Base-by-base conservation (phyloP, 2,797 vertebrate genomes). In the Microchirus variegatus region DNA sequence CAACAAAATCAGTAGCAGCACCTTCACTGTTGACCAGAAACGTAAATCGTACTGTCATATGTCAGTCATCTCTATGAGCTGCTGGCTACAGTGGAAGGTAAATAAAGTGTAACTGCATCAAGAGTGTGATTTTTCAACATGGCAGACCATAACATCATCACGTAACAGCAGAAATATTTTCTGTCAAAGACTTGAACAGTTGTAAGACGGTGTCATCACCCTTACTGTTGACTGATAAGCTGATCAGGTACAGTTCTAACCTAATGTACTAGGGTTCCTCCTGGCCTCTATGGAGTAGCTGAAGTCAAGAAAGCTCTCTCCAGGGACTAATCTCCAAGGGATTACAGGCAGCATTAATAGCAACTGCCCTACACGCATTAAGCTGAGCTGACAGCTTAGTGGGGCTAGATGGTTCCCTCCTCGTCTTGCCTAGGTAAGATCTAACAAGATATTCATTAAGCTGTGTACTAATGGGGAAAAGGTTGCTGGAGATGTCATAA, bases 321-420 rank as follows among this genome's bases (percentile, higher is more conserved):
- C 63, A 64, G 57, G 17, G 22, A 65, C 38, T 82, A 77, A 87
- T 78, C 83, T 87, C 45, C 22, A 38, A 46, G 69, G 72, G 80
- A 85, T 87, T 89, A 89, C 38, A 79, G 49, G 61, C 46, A 77
- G 80, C 67, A 79, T 67, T 60, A 71, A 86, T 14, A 73, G 77
- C 41, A 75, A 81, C 83, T 89, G 81, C 74, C 71, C 73, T 63
- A 44, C 52, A 87, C 73, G 86, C 68, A 54, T 41, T 22, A 12
- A 65, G 2, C 22, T 81, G 67, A 80, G 65, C 71, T 58, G 53
- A 26, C 9, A 66, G 66, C 46, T 86, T 81, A 78, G 63, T 31
- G 51, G 63, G 57, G 53, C 75, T 72, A 59, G 41, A 75, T 55
- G 58, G 37, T 73, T 83, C 59, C 65, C 50, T 63, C 46, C 36